A percentile compares a stretch with the other conserved stretches of the same genome.
These are phyloP conservation scores for Zaprionus kolodkinae DNA, from an alignment of 1,140 invertebrate genomes.

Conservation along the genomic window DNA sequence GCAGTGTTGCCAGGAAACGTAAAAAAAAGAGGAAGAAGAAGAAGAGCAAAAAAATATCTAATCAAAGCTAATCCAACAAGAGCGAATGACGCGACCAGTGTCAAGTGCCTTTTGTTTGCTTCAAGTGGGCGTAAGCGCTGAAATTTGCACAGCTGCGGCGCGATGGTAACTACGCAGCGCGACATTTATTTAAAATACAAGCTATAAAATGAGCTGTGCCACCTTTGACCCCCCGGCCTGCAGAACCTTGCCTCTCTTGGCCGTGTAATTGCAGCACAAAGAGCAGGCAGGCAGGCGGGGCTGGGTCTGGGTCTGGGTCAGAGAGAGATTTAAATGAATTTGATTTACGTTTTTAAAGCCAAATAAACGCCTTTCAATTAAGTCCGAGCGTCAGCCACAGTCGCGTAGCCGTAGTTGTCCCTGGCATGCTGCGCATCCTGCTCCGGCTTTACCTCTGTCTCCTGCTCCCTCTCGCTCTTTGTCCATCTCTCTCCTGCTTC, in stretches of 20 bases:
- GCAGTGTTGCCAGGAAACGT: constrained; percentile 41
- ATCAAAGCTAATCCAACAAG: constrained; percentile 83
- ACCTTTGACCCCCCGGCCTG: too few species aligned
- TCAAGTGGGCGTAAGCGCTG: constrained; percentile 74
- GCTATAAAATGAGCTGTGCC: constrained; percentile 76
- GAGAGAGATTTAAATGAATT: constrained; percentile 79
- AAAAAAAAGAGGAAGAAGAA: constrained; percentile 55
- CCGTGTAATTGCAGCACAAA: constrained; percentile 78
- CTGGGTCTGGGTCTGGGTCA: constrained; percentile 27
- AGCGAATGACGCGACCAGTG: constrained; percentile 73
- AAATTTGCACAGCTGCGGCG: constrained; percentile 68
- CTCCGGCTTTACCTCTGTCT: too few species aligned
- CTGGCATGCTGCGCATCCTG: background rate
- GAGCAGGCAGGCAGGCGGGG: constrained; percentile 25
- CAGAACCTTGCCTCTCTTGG: constrained; percentile 19
- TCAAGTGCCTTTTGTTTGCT: constrained; percentile 76
- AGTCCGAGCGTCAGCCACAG: constrained; percentile 56
- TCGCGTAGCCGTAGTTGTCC: constrained; percentile 14
- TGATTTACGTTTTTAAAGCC: constrained; percentile 83
- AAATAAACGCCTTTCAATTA: constrained; percentile 83
- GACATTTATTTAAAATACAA: constrained; percentile 82
- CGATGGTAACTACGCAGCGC: constrained; percentile 31
- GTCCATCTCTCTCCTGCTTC: background rate
- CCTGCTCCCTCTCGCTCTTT: background rate
- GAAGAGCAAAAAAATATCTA: constrained; percentile 72